Percentiles rank a stretch among this genome's conserved stretches.
phyloP scores from a whole-genome alignment of 2,113 vertebrate species.

The Rhizomys pruinosus region DNA sequence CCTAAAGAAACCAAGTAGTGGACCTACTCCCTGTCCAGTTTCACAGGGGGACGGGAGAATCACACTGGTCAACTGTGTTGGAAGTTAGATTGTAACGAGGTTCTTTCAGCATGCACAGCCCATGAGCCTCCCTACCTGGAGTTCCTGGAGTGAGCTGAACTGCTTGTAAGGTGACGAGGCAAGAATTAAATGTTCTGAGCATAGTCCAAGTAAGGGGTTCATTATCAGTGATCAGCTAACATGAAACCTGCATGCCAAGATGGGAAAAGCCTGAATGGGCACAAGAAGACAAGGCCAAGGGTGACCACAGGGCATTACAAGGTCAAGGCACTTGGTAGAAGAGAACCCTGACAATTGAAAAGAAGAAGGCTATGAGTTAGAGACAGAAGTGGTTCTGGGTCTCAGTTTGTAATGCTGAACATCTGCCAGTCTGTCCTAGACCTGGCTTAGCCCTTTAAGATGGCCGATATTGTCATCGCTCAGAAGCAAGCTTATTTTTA shows the following conservation, averaged over 20 bases:
- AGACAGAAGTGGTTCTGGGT: background rate
- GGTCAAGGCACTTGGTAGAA: background rate
- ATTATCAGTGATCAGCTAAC: background rate
- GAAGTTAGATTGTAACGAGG: background rate
- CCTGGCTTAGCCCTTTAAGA: background rate
- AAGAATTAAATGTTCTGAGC: background rate
- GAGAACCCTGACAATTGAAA: background rate
- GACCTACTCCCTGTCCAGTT: background rate
- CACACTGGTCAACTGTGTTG: background rate
- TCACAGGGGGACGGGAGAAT: background rate
- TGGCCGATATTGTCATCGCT: too few species aligned
- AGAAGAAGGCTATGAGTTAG: background rate
- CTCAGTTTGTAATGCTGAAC: background rate
- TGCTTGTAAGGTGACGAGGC: background rate
- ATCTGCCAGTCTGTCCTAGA: too few species aligned
- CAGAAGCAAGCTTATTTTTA: background rate
- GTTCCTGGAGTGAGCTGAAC: background rate
- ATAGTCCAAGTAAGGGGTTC: background rate
- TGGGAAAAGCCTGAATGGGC: background rate
- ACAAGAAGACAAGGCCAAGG: background rate
- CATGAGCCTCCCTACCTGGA: background rate
- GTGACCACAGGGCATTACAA: background rate
- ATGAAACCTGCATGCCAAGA: background rate
- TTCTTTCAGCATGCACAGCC: too few species aligned
- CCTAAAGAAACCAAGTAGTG: background rate